A percentile compares a stretch with the other conserved stretches of the same genome.
Evolutionary conservation across 2,797 vertebrate species (phyloP).

Genomic region (Trichosurus vulpecula): DNA sequence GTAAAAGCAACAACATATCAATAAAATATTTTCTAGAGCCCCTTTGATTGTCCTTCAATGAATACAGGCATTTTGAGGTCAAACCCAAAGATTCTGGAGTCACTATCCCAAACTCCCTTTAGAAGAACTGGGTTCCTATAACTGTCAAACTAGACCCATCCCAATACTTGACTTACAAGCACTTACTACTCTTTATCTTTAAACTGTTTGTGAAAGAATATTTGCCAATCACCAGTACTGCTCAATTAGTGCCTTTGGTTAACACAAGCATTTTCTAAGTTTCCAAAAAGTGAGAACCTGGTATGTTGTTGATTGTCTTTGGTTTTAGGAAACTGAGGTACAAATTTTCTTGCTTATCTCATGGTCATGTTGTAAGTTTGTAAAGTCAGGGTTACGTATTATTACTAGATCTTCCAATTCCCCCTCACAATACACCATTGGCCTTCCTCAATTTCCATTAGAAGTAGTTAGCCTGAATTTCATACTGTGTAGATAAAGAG

Average conservation of each 20-base stretch:
- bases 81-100: not conserved
- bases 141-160: no score
- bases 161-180: no score
- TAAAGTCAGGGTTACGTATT: not conserved
- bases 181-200: not conserved
- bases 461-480: constrained; percentile 34
- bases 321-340: not conserved
- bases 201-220: not conserved
- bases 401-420: not conserved
- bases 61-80: not conserved
- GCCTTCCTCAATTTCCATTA: not conserved
- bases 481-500: constrained; percentile 56
- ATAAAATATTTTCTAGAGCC: not conserved
- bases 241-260: not conserved
- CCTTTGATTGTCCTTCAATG: not conserved
- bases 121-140: not conserved
- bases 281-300: not conserved
- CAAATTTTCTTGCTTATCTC: not conserved
- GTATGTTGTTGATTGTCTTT: not conserved
- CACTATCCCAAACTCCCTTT: not conserved
- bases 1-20: not conserved
- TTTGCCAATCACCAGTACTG: not conserved
- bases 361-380: not conserved
- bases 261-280: not conserved
- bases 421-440: not conserved